Evolutionary conservation across 2,797 vertebrate genomes (phyloP).

Genomic region (Petrocephalus sullivani): DNA sequence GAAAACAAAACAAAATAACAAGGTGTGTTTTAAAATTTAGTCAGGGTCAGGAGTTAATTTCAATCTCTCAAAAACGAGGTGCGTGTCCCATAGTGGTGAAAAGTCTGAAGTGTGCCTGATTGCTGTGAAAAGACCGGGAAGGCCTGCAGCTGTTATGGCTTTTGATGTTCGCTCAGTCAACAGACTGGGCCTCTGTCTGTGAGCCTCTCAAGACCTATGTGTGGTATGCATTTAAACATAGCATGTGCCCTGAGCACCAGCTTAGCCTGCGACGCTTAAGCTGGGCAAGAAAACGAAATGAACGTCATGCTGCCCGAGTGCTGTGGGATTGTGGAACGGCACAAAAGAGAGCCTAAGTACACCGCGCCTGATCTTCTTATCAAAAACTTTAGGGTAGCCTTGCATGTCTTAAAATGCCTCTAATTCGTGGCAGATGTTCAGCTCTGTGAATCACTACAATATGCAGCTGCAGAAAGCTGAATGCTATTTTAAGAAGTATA

Average conservation of each 20-base stretch:
- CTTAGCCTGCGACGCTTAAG: neutral
- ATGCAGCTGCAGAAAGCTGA: neutral
- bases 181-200: conserved; percentile 1
- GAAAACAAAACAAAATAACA: neutral
- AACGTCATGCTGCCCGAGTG: neutral
- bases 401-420: neutral
- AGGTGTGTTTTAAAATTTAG: conserved; percentile 42
- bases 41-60: conserved; percentile 38
- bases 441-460: neutral
- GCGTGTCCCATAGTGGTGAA: conserved; percentile 42
- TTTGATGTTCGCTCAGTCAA: conserved; percentile 16
- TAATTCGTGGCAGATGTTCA: neutral
- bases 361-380: neutral
- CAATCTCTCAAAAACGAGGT: conserved; percentile 34
- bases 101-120: neutral
- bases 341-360: neutral
- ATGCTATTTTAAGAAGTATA: neutral
- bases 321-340: neutral
- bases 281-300: neutral
- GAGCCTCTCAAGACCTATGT: neutral
- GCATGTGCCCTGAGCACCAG: neutral
- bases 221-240: conserved; percentile 20
- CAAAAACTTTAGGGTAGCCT: neutral
- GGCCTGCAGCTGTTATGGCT: neutral
- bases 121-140: neutral